These are phyloP conservation scores for Ophraella communa DNA, from an alignment of 2,888 invertebrate genomes.

Conservation along the genomic window DNA sequence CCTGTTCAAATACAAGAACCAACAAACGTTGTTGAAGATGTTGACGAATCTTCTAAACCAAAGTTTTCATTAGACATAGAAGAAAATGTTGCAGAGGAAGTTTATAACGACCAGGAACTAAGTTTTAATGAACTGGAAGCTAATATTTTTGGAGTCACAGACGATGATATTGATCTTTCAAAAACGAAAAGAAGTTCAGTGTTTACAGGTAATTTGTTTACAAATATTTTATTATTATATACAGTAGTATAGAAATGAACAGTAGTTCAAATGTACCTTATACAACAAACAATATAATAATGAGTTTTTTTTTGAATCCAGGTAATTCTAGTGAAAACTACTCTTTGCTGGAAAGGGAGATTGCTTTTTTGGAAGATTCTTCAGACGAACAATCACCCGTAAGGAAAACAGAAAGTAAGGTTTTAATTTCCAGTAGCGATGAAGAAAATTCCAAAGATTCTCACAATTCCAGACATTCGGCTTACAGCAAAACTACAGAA, in stretches of 20 bases:
- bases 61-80: slow-evolving; percentile 3
- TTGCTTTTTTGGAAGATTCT: slow-evolving; percentile 21
- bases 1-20: background rate
- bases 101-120: background rate
- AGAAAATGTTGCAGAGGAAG: background rate
- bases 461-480: background rate
- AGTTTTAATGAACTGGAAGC: slow-evolving; percentile 26
- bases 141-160: slow-evolving; percentile 27
- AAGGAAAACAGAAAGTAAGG: slow-evolving; percentile 3
- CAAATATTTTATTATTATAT: background rate
- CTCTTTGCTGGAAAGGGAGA: slow-evolving; percentile 22
- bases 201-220: background rate
- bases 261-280: background rate
- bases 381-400: slow-evolving; percentile 13
- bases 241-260: no score
- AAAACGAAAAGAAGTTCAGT: background rate
- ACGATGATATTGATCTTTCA: background rate
- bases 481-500: slow-evolving; percentile 11
- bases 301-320: background rate
- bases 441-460: slow-evolving; percentile 1
- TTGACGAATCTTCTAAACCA: background rate
- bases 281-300: no score
- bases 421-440: slow-evolving; percentile 12
- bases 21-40: background rate
- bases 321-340: background rate